A percentile compares a stretch with the other conserved stretches of the same genome.
Conservation (phyloP, 2,797 vertebrate genomes). For the Pelobates cultripes region DNA sequence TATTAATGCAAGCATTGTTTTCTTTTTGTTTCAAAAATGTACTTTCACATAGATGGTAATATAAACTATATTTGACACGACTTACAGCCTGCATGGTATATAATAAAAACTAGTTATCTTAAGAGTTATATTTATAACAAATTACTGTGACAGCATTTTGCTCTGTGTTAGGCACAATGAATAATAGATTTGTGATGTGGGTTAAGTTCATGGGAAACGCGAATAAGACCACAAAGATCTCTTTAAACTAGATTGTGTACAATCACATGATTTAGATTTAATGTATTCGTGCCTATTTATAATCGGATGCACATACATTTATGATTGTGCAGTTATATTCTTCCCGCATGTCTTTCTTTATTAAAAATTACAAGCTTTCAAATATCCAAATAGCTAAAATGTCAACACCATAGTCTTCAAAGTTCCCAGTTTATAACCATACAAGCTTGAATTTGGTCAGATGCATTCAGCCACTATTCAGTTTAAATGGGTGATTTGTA, state of each 20-base stretch:
- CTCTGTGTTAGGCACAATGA: conserved; percentile 5
- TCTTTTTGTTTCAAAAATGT: background rate
- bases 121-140: background rate
- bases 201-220: conserved; percentile 33
- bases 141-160: background rate
- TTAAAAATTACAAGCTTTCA: too few species aligned
- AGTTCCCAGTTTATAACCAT: too few species aligned
- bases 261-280: conserved; percentile 23
- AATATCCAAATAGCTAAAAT: too few species aligned
- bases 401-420: too few species aligned
- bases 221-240: conserved; percentile 10
- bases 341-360: too few species aligned
- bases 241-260: conserved; percentile 17
- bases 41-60: background rate
- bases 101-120: background rate
- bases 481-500: too few species aligned
- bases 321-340: too few species aligned
- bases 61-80: background rate
- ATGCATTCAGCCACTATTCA: too few species aligned
- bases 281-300: conserved; percentile 10
- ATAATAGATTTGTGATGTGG: conserved; percentile 18
- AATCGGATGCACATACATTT: background rate
- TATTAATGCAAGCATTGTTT: conserved; percentile 15
- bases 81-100: background rate
- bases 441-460: too few species aligned